Percentiles rank a stretch among this genome's conserved stretches.
phyloP scores from a whole-genome alignment of 2,888 invertebrate species.

The Argyresthia albistria region DNA sequence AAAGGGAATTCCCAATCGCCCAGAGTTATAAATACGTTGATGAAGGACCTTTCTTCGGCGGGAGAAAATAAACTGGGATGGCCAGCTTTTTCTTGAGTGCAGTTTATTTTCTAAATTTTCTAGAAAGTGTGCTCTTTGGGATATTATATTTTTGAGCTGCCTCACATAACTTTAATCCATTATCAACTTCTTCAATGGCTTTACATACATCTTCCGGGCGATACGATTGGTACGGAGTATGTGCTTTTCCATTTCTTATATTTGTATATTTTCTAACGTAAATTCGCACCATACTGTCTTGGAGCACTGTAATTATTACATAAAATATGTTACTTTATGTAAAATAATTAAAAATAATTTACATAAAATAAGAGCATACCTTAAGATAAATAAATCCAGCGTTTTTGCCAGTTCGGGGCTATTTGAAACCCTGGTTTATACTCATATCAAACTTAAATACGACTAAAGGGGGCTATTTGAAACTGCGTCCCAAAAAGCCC shows the following conservation, averaged over 20 bases:
- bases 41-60: slow-evolving; percentile 8
- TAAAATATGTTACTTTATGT: neutral
- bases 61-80: slow-evolving; percentile 11
- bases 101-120: slow-evolving; percentile 11
- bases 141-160: slow-evolving; percentile 9
- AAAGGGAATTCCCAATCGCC: neutral
- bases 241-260: neutral
- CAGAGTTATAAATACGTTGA: neutral
- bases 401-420: neutral
- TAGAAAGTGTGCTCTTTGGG: slow-evolving; percentile 10
- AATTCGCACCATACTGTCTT: neutral
- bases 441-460: neutral
- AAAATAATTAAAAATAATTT: too few species aligned
- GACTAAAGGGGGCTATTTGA: neutral
- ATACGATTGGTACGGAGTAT: neutral
- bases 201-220: slow-evolving; percentile 6
- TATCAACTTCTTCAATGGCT: slow-evolving; percentile 8
- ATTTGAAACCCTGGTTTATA: neutral
- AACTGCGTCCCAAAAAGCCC: neutral
- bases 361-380: neutral
- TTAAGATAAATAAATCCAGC: neutral
- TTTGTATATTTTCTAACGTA: neutral
- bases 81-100: slow-evolving; percentile 11
- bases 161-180: slow-evolving; percentile 3
- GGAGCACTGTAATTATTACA: neutral